These are phyloP conservation scores for Hypothenemus hampei DNA, from an alignment of 1,140 invertebrate species.

Conservation along the genomic window DNA sequence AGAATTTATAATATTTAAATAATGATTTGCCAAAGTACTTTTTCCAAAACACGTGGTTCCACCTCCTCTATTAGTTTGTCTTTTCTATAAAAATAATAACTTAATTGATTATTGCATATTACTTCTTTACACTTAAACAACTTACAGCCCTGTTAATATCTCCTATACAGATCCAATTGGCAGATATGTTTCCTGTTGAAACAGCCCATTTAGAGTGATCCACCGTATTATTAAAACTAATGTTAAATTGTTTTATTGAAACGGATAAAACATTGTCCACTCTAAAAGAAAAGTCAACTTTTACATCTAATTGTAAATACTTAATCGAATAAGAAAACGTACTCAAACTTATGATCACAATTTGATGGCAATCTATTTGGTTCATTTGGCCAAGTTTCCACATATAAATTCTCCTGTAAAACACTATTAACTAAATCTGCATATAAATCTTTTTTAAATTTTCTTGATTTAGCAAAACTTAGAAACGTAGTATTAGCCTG, in stretches of 20 bases:
- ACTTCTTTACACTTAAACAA: not conserved
- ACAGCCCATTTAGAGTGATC: slow-evolving; percentile 95
- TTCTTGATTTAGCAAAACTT: slow-evolving; percentile 73
- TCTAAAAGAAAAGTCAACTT: slow-evolving; percentile 45
- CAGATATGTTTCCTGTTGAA: slow-evolving; percentile 46
- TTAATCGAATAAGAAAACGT: slow-evolving; percentile 28
- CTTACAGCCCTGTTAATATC: slow-evolving; percentile 88
- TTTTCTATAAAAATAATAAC: slow-evolving; percentile 59
- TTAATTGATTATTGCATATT: slow-evolving; percentile 2
- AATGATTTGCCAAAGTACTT: slow-evolving; percentile 27
- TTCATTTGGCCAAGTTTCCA: slow-evolving; percentile 88
- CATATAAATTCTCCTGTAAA: slow-evolving; percentile 64
- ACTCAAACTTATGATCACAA: slow-evolving; percentile 57
- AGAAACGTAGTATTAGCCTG: slow-evolving; percentile 56
- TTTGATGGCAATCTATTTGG: slow-evolving; percentile 63
- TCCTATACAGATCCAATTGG: slow-evolving; percentile 77
- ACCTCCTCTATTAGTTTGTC: slow-evolving; percentile 72
- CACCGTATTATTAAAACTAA: slow-evolving; percentile 64
- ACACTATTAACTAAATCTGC: slow-evolving; percentile 70
- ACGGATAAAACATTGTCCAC: slow-evolving; percentile 65
- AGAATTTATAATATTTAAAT: slow-evolving; percentile 12
- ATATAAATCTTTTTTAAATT: slow-evolving; percentile 82
- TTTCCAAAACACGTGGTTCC: slow-evolving; percentile 67
- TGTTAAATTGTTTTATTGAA: slow-evolving; percentile 49
- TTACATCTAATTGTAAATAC: not conserved